Percentiles rank a stretch among this genome's conserved stretches.
These are phyloP conservation scores for Chloroclystis v-ata DNA, from an alignment of 2,888 invertebrate genomes.

Conservation along the genomic window DNA sequence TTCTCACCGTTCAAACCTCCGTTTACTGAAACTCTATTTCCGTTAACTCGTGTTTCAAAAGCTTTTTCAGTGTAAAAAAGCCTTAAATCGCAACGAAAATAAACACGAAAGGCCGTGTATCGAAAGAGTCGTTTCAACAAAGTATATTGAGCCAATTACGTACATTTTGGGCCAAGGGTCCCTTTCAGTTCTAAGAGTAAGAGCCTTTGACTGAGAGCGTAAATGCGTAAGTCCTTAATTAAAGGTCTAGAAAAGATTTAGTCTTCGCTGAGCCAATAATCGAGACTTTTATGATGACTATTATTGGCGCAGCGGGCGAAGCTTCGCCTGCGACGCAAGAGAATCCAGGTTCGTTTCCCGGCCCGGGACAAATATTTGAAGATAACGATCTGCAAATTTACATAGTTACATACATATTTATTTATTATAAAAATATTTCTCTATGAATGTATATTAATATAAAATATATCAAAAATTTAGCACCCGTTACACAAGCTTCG, in stretches of 20 bases:
- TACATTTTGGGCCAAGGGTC: slow-evolving; percentile 7
- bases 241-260: not conserved
- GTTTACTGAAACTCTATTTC: not conserved
- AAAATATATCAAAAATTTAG: no score
- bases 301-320: not conserved
- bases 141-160: slow-evolving; percentile 16
- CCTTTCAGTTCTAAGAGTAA: slow-evolving; percentile 8
- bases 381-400: no score
- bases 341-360: not conserved
- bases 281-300: no score
- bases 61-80: not conserved
- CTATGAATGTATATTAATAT: no score
- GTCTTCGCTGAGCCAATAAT: no score
- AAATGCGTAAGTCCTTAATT: not conserved
- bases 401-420: no score
- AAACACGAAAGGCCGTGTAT: slow-evolving; percentile 6
- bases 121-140: slow-evolving; percentile 11
- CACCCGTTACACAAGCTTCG: no score
- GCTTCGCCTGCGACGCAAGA: not conserved
- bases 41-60: not conserved
- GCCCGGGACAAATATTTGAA: not conserved
- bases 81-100: slow-evolving; percentile 3
- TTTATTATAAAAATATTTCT: no score
- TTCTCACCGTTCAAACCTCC: no score
- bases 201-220: slow-evolving; percentile 9